phyloP scores from a whole-genome alignment of 2,888 invertebrate genomes.

The Harpagoxenus sublaevis region DNA sequence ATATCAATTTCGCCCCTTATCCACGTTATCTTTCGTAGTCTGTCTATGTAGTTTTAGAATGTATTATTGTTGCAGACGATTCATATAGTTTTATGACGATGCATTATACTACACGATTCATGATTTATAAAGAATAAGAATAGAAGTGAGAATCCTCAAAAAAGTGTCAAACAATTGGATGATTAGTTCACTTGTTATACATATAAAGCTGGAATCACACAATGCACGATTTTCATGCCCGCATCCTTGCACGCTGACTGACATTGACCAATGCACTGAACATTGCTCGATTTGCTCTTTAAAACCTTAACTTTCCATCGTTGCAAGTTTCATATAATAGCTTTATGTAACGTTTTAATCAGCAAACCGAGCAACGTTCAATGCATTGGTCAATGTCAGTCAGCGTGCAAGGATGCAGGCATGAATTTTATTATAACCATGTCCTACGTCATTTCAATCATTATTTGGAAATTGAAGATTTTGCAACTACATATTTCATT shows the following conservation, averaged over 20 bases:
- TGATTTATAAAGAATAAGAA: not conserved
- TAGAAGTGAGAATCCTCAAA: not conserved
- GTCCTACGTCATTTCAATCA: not conserved
- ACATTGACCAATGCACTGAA: no score
- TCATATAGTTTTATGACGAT: not conserved
- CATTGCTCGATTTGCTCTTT: no score
- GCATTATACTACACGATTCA: not conserved
- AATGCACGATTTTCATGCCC: no score
- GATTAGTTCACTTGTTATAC: no score
- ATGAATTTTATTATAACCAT: not conserved
- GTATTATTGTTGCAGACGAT: not conserved
- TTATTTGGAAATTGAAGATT: conserved; percentile 23
- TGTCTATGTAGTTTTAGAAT: not conserved
- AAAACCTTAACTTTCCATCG: no score
- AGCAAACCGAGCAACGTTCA: no score
- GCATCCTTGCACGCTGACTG: no score
- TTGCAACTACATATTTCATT: not conserved
- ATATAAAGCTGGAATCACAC: no score
- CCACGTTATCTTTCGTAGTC: not conserved
- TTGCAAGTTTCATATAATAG: no score
- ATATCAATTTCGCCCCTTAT: not conserved
- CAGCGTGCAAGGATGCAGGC: no score
- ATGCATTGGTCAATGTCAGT: no score
- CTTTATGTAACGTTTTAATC: no score
- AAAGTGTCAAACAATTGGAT: not conserved